Evolutionary conservation across 2,888 invertebrate genomes (phyloP).

Genomic region (Brachyptera risi): DNA sequence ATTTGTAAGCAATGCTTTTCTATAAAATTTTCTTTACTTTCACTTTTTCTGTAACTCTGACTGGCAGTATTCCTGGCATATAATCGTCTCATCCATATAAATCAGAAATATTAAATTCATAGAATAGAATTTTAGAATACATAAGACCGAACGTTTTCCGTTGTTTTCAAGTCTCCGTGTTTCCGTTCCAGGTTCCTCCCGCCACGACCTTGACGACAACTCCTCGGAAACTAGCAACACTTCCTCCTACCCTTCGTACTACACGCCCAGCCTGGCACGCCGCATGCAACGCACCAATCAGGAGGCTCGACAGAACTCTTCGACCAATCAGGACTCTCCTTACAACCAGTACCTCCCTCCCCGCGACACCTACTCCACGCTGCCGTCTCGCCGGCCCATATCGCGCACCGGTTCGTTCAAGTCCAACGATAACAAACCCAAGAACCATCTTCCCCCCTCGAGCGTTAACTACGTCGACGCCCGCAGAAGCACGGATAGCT

Average conservation of each 20-base stretch:
- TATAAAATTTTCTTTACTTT: too few relatives aligned
- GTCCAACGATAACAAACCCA: constrained; percentile 38
- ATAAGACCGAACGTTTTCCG: too few relatives aligned
- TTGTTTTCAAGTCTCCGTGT: too few relatives aligned
- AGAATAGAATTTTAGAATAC: too few relatives aligned
- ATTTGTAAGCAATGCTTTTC: too few relatives aligned
- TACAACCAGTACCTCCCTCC: constrained; percentile 5
- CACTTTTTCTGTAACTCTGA: too few relatives aligned
- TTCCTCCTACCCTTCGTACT: constrained; percentile 32
- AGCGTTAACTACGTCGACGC: constrained; percentile 32
- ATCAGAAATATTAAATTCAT: too few relatives aligned
- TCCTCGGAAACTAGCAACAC: too few relatives aligned
- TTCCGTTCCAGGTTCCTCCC: not conserved
- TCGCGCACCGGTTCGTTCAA: constrained; percentile 34
- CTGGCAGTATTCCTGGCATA: too few relatives aligned
- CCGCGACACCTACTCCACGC: not conserved
- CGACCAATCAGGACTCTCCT: not conserved
- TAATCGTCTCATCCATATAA: too few relatives aligned
- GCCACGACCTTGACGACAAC: not conserved
- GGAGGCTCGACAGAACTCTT: not conserved
- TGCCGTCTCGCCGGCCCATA: constrained; percentile 2
- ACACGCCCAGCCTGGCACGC: constrained; percentile 43
- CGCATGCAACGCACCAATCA: constrained; percentile 35
- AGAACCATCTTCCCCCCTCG: constrained; percentile 39
- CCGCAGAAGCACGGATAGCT: constrained; percentile 39